These are phyloP conservation scores for Polymixis flavicincta DNA, from an alignment of 2,888 invertebrate species.

Conservation along the genomic window DNA sequence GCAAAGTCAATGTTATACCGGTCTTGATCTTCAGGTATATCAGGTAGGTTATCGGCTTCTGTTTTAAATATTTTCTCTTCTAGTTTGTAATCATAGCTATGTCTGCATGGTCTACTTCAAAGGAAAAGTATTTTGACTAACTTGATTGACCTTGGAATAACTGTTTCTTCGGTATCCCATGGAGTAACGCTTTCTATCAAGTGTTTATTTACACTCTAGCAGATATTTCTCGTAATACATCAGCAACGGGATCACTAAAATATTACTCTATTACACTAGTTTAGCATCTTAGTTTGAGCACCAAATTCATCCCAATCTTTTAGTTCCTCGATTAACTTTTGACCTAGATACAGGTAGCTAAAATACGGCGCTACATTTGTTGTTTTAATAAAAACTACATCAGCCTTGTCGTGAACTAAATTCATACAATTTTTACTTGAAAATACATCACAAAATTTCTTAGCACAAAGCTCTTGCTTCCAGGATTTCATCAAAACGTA, in stretches of 20 bases:
- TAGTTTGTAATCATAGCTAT: not conserved
- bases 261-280: not conserved
- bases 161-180: not conserved
- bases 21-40: conserved; percentile 93
- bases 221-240: not conserved
- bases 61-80: not conserved
- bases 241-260: not conserved
- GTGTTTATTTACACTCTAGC: not conserved
- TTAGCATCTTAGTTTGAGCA: not conserved
- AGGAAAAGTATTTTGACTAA: not conserved
- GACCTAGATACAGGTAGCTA: not conserved
- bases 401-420: not conserved
- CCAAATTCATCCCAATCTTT: not conserved
- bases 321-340: conserved; percentile 1
- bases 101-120: not conserved
- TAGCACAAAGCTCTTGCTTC: conserved; percentile 23
- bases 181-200: not conserved
- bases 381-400: conserved; percentile 20
- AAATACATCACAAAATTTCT: conserved; percentile 30
- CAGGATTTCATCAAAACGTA: conserved; percentile 51
- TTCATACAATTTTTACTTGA: conserved; percentile 4
- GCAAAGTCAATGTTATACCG: conserved; percentile 91
- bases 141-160: not conserved
- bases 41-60: conserved; percentile 85
- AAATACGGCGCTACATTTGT: conserved; percentile 1